Evolutionary conservation across 2,888 invertebrate genomes (phyloP).

Genomic region (Celastrina argiolus): DNA sequence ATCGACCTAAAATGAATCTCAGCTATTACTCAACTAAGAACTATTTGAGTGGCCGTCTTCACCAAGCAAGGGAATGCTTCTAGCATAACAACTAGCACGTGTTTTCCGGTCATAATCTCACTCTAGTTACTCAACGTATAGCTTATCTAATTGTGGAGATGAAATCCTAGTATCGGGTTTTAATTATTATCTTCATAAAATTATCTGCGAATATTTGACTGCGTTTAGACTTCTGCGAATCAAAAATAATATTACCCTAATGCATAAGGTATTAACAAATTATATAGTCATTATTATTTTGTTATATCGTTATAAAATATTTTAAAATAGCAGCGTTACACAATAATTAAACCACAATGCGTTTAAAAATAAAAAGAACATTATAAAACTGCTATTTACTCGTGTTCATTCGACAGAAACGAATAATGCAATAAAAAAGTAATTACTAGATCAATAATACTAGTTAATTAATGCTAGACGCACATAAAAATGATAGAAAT

Average conservation of each 20-base stretch:
- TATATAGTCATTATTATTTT: not conserved
- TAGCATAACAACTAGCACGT: not conserved
- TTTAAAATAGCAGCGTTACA: not conserved
- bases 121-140: not conserved
- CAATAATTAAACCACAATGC: not conserved
- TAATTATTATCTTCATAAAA: not conserved
- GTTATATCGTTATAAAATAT: not conserved
- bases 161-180: not conserved
- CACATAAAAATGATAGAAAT: not conserved
- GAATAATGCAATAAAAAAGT: constrained; percentile 9
- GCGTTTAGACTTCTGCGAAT: too few relatives aligned
- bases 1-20: too few relatives aligned
- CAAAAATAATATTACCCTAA: too few relatives aligned
- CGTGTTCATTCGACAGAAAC: constrained; percentile 5
- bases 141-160: not conserved
- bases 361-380: not conserved
- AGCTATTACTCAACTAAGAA: too few relatives aligned
- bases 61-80: not conserved
- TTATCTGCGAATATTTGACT: too few relatives aligned
- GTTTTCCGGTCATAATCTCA: not conserved
- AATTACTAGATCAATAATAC: constrained; percentile 1
- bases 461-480: not conserved
- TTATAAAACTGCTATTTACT: constrained; percentile 1
- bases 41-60: too few relatives aligned
- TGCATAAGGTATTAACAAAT: too few relatives aligned